A percentile compares a stretch with the other conserved stretches of the same genome.
Conservation (phyloP, 2,797 vertebrate species). For the Liasis olivaceus region DNA sequence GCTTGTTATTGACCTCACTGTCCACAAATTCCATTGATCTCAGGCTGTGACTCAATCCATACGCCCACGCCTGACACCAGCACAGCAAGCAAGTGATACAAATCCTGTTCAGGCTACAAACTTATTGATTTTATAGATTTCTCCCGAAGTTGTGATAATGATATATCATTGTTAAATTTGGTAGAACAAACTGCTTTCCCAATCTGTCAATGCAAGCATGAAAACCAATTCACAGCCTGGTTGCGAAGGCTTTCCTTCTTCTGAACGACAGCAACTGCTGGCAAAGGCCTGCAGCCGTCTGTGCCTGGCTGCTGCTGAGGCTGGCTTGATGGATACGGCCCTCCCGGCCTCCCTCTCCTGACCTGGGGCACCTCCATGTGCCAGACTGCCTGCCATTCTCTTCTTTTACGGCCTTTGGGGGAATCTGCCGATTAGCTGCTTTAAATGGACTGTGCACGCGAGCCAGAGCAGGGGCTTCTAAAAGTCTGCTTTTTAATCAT, state of each 20-base stretch:
- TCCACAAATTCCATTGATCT: conserved; percentile 99
- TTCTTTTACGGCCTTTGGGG: conserved; percentile 52
- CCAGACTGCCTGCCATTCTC: conserved; percentile 67
- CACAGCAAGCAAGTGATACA: conserved; percentile 97
- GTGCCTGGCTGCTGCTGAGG: conserved; percentile 66
- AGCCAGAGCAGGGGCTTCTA: conserved; percentile 71
- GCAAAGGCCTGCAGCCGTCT: conserved; percentile 30
- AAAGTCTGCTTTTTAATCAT: conserved; percentile 66
- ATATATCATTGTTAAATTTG: conserved; percentile 99
- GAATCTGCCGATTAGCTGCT: conserved; percentile 67
- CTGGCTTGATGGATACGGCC: conserved; percentile 68
- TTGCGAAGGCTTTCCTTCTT: conserved; percentile 75
- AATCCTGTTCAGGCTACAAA: conserved; percentile 97
- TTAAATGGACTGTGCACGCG: conserved; percentile 65
- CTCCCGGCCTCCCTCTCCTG: conserved; percentile 68
- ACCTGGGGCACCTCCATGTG: conserved; percentile 59
- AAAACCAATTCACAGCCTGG: conserved; percentile 85
- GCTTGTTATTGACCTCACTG: conserved; percentile 99
- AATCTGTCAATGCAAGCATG: conserved; percentile 90
- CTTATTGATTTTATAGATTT: conserved; percentile 99
- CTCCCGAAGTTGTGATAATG: conserved; percentile 99
- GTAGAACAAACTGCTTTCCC: conserved; percentile 99
- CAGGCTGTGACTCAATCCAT: conserved; percentile 98
- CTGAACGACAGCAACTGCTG: conserved; percentile 70
- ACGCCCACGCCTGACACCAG: conserved; percentile 93